Percentiles rank a stretch among this genome's conserved stretches.
Evolutionary conservation across 2,888 invertebrate genomes (phyloP).

Genomic region (Strigamia crassipes): DNA sequence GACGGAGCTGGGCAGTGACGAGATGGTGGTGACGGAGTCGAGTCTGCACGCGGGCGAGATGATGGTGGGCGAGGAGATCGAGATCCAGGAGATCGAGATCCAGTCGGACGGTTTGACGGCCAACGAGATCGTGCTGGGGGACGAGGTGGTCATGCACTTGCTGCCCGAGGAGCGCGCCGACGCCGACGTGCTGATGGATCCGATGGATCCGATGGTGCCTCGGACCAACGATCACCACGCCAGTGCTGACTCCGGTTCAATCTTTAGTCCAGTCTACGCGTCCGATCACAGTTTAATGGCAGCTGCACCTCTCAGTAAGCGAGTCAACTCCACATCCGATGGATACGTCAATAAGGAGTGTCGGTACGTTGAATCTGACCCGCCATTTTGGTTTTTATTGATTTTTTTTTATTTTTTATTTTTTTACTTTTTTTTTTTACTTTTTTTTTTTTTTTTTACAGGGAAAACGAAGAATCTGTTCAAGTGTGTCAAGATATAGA

Average conservation of each 20-base stretch:
- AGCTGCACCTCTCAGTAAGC: neutral
- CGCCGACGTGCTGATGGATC: neutral
- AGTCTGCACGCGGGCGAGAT: conserved; percentile 42
- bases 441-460: neutral
- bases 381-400: too few relatives aligned
- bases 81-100: conserved; percentile 46
- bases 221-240: neutral
- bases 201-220: conserved; percentile 18
- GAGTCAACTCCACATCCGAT: neutral
- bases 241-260: neutral
- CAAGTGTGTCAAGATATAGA: conserved; percentile 5
- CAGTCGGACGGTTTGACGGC: conserved; percentile 29
- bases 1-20: neutral
- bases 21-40: conserved; percentile 29
- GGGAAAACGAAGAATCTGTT: conserved; percentile 5
- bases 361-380: neutral
- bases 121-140: conserved; percentile 41
- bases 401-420: neutral
- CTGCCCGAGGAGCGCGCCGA: neutral
- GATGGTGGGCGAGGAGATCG: conserved; percentile 45
- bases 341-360: neutral
- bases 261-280: neutral
- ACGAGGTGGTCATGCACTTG: conserved; percentile 36
- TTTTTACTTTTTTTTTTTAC: neutral
- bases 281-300: conserved; percentile 17